These are phyloP conservation scores for Sinocyclocheilus grahami DNA, from an alignment of 2,113 vertebrate genomes.

Conservation along the genomic window DNA sequence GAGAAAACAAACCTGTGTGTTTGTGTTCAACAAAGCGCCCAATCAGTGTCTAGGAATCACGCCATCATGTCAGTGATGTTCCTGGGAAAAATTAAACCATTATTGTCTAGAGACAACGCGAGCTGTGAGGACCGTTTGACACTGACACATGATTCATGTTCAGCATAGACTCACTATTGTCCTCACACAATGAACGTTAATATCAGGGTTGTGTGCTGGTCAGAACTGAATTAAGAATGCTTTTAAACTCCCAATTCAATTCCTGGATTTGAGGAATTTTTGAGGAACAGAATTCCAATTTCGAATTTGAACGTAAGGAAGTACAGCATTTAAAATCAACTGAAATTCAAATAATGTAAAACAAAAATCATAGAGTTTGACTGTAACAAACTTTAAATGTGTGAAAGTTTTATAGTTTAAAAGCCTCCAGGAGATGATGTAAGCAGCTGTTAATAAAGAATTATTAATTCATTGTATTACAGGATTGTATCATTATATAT, in stretches of 20 bases:
- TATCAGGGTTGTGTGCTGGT: not conserved
- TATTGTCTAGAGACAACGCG: constrained; percentile 9
- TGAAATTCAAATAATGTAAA: not conserved
- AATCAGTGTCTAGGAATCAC: not conserved
- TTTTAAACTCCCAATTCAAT: not conserved
- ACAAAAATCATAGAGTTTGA: too few relatives aligned
- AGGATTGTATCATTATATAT: not conserved
- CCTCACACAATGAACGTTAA: not conserved
- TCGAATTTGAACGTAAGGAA: not conserved
- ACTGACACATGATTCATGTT: constrained; percentile 28
- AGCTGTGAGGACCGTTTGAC: constrained; percentile 16
- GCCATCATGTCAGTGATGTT: not conserved
- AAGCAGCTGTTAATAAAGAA: not conserved
- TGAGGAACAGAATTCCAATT: not conserved
- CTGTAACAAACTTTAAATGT: not conserved
- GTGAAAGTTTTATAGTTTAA: not conserved
- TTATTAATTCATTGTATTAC: not conserved
- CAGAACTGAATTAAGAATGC: too few relatives aligned
- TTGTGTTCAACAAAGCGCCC: not conserved
- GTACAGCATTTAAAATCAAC: not conserved
- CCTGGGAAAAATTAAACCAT: constrained; percentile 1
- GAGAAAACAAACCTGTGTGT: too few relatives aligned
- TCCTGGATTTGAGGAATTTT: not conserved
- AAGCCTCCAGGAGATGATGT: not conserved
- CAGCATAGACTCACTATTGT: constrained; percentile 33